Conservation (phyloP, 2,888 invertebrate species). For the Macaria notata region DNA sequence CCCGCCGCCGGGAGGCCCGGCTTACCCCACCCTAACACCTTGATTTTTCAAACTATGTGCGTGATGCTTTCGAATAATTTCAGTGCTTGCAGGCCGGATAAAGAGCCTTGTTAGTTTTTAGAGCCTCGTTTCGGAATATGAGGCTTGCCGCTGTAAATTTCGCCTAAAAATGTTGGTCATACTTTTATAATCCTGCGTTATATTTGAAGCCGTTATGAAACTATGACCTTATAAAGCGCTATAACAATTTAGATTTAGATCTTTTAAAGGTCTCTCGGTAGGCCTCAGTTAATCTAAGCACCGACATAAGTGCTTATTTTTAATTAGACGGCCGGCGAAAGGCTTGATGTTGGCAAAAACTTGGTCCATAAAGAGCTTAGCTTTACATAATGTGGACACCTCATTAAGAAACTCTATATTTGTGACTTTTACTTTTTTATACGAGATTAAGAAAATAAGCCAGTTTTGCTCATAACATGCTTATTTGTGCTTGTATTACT, state of each 20-base stretch:
- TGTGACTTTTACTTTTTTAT: too few species aligned
- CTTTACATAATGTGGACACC: too few species aligned
- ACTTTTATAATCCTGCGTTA: conserved; percentile 3
- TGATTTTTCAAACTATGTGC: conserved; percentile 65
- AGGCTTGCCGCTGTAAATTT: conserved; percentile 9
- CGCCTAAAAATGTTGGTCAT: conserved; percentile 9
- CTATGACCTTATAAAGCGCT: conserved; percentile 7
- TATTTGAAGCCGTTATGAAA: conserved; percentile 6
- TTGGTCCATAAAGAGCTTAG: too few species aligned
- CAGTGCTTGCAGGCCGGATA: conserved; percentile 21
- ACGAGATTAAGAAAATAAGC: too few species aligned
- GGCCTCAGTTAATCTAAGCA: conserved; percentile 1
- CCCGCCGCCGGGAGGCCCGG: conserved; percentile 36
- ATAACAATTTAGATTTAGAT: conserved; percentile 14
- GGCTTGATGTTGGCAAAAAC: not conserved
- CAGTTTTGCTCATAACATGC: too few species aligned
- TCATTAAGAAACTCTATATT: too few species aligned
- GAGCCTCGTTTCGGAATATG: conserved; percentile 23
- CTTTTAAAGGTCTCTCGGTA: conserved; percentile 6
- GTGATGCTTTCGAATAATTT: conserved; percentile 39
- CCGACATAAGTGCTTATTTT: not conserved
- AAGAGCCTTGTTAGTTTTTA: conserved; percentile 26
- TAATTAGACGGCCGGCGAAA: conserved; percentile 1
- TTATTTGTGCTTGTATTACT: too few species aligned
- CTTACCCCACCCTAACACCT: conserved; percentile 53